Base-by-base conservation (phyloP, 2,113 vertebrate species). In the Pseudorasbora parva region DNA sequence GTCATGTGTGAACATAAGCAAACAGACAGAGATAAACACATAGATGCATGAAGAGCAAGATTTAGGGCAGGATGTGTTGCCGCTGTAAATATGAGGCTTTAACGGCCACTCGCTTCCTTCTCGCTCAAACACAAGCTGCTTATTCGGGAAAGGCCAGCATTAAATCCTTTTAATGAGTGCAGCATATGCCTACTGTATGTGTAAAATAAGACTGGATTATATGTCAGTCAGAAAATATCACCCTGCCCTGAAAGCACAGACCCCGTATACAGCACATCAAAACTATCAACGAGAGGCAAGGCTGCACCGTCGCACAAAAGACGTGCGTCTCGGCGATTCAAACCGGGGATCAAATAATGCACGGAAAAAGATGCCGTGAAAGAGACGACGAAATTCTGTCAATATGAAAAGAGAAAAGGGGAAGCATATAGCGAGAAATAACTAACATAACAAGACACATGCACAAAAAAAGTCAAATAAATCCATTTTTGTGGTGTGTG, bases 111-210 rank as follows among this genome's bases (percentile, higher is more conserved):
- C 51, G 2, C 37, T 43, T 60, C 75, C 66, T 27, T 73, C 47
- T 17, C 33, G 43, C 76, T 56, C 78, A 30, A 78, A 73, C 78
- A 78, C 81, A 83, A 81, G 78, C 74, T 51, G 66, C 83, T 85
- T 87, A 87, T 43, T 73, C 76, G n/a, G 76, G 60, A 45, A 49
- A 72, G 73, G 66, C 64, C 78, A 72, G 71, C 78, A 54, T 78
- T 88, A 87, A 89, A 87, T 87, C 86, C 71, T 69, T 85, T 88
- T 88, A 87, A 89, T 80, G 76, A 84, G 43, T 49, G 37, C 23
- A 47, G 59, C 85, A 87, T 87, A 84, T 86, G 88, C 79, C 87
- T 82, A 79, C 87, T 81, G 78, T 81, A 84, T 54, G 33, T 15
- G 49, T 72, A 62, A 88, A 85, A 85, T 82, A 83, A 87, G 72